phyloP scores from a whole-genome alignment of 2,888 invertebrate genomes.

The Eurytoma californica region DNA sequence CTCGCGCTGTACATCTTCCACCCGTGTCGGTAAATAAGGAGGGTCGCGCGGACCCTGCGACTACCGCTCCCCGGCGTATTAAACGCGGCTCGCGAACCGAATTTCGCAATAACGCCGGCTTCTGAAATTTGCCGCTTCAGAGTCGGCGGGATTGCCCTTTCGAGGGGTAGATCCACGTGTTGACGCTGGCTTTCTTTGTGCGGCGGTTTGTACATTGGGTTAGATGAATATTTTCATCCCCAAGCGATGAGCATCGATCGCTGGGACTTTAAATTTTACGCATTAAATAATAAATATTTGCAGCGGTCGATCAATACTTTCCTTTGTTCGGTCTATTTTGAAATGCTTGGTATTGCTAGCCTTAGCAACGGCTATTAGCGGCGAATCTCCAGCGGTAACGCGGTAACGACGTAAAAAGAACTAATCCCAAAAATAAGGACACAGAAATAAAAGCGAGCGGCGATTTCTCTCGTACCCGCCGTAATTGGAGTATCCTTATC shows the following conservation, averaged over 20 bases:
- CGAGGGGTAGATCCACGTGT: not conserved
- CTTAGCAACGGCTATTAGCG: too few species aligned
- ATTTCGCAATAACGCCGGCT: slow-evolving; percentile 23
- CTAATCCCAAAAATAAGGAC: slow-evolving; percentile 7
- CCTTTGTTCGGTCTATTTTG: too few species aligned
- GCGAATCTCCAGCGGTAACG: not conserved
- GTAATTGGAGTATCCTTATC: slow-evolving; percentile 41
- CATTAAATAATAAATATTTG: too few species aligned
- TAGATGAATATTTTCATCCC: too few species aligned
- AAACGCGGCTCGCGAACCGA: not conserved
- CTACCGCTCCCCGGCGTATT: not conserved
- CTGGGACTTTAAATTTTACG: too few species aligned
- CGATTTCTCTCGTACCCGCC: not conserved
- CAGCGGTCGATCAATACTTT: too few species aligned
- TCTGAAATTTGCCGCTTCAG: slow-evolving; percentile 1
- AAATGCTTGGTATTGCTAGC: too few species aligned
- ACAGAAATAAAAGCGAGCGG: slow-evolving; percentile 21
- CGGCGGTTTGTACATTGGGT: too few species aligned
- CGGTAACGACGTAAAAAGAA: not conserved
- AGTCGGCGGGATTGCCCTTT: not conserved
- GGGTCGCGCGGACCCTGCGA: slow-evolving; percentile 20
- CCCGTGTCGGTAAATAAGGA: slow-evolving; percentile 41
- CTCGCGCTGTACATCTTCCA: not conserved
- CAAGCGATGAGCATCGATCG: too few species aligned
- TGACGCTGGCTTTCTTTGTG: too few species aligned